phyloP scores from a whole-genome alignment of 2,888 invertebrate genomes.

The Trachelus tabidus region DNA sequence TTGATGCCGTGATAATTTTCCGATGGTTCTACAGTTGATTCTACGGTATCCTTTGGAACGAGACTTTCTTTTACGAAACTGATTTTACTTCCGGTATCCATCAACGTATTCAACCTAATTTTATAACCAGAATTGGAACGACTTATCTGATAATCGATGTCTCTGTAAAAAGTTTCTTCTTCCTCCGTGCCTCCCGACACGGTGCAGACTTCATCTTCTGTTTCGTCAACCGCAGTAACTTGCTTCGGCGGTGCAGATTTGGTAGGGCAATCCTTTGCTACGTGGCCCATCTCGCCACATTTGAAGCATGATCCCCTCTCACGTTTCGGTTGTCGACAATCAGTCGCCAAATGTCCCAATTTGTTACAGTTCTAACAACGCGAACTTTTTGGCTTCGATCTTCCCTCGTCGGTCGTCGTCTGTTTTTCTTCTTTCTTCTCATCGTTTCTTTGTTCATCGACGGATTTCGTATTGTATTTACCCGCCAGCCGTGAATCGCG shows the following conservation, averaged over 20 bases:
- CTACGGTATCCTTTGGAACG: slow-evolving; percentile 15
- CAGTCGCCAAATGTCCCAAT: not conserved
- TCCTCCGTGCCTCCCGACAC: not conserved
- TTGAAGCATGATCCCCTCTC: not conserved
- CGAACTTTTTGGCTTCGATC: not conserved
- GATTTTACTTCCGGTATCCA: slow-evolving; percentile 19
- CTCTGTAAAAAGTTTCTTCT: slow-evolving; percentile 3
- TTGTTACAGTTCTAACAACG: slow-evolving; percentile 14
- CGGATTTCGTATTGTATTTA: not conserved
- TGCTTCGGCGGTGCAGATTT: not conserved
- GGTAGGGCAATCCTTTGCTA: not conserved
- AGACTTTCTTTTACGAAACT: slow-evolving; percentile 24
- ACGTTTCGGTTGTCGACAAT: not conserved
- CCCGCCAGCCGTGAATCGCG: not conserved
- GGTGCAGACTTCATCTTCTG: not conserved
- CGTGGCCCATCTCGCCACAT: not conserved
- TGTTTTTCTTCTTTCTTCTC: slow-evolving; percentile 9
- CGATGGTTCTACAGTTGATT: not conserved
- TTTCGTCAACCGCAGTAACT: not conserved
- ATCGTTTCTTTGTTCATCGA: not conserved
- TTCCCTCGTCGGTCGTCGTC: not conserved
- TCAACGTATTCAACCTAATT: slow-evolving; percentile 12
- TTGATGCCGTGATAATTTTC: slow-evolving; percentile 19
- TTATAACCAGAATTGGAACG: not conserved
- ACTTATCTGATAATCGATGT: slow-evolving; percentile 13